Conservation (phyloP, 2,797 vertebrate genomes). For the Hafferia zeledoni region DNA sequence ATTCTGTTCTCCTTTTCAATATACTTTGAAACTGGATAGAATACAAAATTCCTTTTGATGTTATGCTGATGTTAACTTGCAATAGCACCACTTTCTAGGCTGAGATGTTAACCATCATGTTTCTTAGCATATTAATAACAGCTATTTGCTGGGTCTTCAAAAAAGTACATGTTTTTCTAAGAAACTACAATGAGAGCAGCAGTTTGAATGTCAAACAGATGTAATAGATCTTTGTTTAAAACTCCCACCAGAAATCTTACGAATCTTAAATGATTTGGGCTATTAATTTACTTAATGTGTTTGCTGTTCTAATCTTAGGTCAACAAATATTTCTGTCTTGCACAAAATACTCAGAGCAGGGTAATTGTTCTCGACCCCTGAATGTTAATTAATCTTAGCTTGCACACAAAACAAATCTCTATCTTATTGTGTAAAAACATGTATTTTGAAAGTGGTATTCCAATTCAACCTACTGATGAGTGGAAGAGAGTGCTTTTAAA, state of each 20-base stretch:
- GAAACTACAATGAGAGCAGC: neutral
- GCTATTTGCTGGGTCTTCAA: neutral
- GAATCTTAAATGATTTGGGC: slow-evolving; percentile 10
- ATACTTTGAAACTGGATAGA: neutral
- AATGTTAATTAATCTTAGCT: slow-evolving; percentile 18
- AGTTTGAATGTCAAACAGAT: neutral
- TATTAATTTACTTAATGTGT: slow-evolving; percentile 20
- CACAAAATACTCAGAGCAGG: neutral
- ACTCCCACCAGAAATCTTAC: neutral
- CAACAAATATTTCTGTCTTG: slow-evolving; percentile 27
- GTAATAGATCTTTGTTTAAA: slow-evolving; percentile 24
- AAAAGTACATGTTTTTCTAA: neutral
- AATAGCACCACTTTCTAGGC: neutral
- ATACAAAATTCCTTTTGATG: neutral
- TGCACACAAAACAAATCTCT: neutral
- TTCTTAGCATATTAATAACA: neutral
- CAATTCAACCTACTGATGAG: neutral
- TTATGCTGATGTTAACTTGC: neutral
- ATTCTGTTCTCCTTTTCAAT: neutral
- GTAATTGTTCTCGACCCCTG: neutral
- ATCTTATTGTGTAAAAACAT: neutral
- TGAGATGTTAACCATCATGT: neutral
- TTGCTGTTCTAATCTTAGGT: slow-evolving; percentile 26
- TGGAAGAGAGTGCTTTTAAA: neutral
- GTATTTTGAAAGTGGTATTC: neutral